Percentiles rank a stretch among this genome's conserved stretches.
These are phyloP conservation scores for Alfaro cultratus DNA, from an alignment of 2,797 vertebrate species.

Conservation along the genomic window DNA sequence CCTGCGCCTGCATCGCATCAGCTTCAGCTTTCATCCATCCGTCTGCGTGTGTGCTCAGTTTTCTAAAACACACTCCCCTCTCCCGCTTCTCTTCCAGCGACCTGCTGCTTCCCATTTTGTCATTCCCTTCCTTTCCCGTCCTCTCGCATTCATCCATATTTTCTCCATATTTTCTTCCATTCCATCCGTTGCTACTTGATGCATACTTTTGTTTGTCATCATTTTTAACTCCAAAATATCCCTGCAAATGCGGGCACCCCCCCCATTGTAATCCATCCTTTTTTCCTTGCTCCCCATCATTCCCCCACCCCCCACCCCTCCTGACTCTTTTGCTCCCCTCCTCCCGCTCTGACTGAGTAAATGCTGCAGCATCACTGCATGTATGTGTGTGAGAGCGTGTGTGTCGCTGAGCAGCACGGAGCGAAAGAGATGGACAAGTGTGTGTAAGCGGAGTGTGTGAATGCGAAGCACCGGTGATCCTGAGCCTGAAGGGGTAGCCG, in stretches of 20 bases:
- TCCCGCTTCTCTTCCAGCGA: constrained; percentile 19
- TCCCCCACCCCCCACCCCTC: constrained; percentile 27
- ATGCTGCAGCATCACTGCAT: constrained; percentile 80
- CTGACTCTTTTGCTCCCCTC: constrained; percentile 69
- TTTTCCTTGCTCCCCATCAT: constrained; percentile 53
- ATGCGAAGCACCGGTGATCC: constrained; percentile 69
- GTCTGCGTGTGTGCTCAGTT: constrained; percentile 41
- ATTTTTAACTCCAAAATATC: constrained; percentile 17
- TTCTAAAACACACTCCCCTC: constrained; percentile 35
- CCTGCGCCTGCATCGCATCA: constrained; percentile 54
- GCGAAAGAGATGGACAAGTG: constrained; percentile 46
- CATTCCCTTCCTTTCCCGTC: constrained; percentile 31
- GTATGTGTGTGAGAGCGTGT: constrained; percentile 68
- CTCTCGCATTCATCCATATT: constrained; percentile 55
- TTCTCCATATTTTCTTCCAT: constrained; percentile 41
- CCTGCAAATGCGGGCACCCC: constrained; percentile 18
- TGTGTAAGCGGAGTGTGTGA: constrained; percentile 66
- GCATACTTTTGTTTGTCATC: constrained; percentile 31
- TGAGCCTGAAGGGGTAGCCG: constrained; percentile 63
- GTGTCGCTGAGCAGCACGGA: constrained; percentile 48
- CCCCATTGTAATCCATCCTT: constrained; percentile 27
- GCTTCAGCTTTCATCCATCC: constrained; percentile 33
- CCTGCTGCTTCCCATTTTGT: constrained; percentile 37
- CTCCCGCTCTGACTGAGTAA: constrained; percentile 75
- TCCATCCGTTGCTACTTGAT: constrained; percentile 52